These are phyloP conservation scores for Micropoecilia bifurca DNA, from an alignment of 2,797 vertebrate genomes.

Conservation along the genomic window DNA sequence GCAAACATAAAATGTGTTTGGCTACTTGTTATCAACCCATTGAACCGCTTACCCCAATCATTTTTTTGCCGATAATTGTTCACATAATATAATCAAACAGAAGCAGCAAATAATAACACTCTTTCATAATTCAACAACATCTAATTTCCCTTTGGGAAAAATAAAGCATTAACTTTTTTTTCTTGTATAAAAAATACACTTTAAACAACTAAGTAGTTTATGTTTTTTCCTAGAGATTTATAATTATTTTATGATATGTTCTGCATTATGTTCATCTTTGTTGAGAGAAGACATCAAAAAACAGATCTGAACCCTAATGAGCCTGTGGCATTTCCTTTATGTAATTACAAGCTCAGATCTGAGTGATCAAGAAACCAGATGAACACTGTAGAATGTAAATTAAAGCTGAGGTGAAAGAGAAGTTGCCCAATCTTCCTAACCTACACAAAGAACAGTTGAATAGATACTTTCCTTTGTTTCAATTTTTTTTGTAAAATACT, in stretches of 20 bases:
- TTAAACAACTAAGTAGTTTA: background rate
- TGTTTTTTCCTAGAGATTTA: background rate
- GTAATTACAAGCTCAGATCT: slow-evolving; percentile 34
- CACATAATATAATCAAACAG: background rate
- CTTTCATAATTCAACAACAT: no score
- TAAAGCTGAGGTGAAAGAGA: slow-evolving; percentile 14
- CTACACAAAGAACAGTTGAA: background rate
- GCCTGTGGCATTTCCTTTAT: slow-evolving; percentile 42
- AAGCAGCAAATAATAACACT: background rate
- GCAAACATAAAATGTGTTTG: no score
- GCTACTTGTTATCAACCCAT: no score
- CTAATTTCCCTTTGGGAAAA: no score
- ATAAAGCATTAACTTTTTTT: background rate
- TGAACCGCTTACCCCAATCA: background rate
- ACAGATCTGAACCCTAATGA: slow-evolving; percentile 47
- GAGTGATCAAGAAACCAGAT: slow-evolving; percentile 17
- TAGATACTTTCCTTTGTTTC: background rate
- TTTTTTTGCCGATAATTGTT: background rate
- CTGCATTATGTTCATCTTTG: slow-evolving; percentile 20
- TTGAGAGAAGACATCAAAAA: slow-evolving; percentile 27
- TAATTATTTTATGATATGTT: background rate
- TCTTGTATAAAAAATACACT: background rate
- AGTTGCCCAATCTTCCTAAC: background rate
- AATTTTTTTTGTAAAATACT: background rate
- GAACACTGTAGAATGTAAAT: slow-evolving; percentile 10